Evolutionary conservation across 2,888 invertebrate genomes (phyloP), one percentile per base, ranked within the genome.

Genomic region (Macrophya annulata): DNA sequence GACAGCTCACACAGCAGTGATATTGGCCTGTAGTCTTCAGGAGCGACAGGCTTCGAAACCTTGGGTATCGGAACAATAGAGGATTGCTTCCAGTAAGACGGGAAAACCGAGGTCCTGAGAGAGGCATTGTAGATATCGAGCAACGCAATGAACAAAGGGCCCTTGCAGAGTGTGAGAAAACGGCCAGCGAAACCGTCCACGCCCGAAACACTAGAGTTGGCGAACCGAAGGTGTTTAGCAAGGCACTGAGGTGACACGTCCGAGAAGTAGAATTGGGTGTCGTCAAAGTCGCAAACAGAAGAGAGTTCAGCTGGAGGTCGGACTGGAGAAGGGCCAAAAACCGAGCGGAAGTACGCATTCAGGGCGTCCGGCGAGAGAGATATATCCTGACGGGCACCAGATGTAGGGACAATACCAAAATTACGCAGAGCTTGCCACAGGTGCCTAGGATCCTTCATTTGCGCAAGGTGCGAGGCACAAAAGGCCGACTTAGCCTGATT

Each of bases 11-110:
- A 86, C 5, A 89, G 85, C 1, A 88, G 79, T 45, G 88, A 88
- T 2, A 90, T 89, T 0, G 90, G 89, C n/a, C 89, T 82, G 4
- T 88, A 72, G 55, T 91, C 88, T 9, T 85, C 86, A 4, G 86
- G 55, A 9, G 9, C 84, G 0, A 65, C 59, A 2, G 87, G 86
- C 21, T 84, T 31, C 9, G 76, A 9, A 31, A 59, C 86, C 86
- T 90, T 90, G 0, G 88, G 89, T 0, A 89, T 74, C 0, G 89
- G 89, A n/a, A 55, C 86, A 15, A 90, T 48, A 9, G 88, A 6
- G 1, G 89, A 88, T 55, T 59, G 76, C 83, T 89, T 89, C 89
- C 89, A 90, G 4, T n/a, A 3, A 0, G 72, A 71, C 15, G 88
- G 89, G 84, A 88, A 89, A 10, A 51, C 62, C 10, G 77, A 62